These are phyloP conservation scores for Augochlorella aurata DNA, from an alignment of 2,888 invertebrate genomes.

Conservation along the genomic window DNA sequence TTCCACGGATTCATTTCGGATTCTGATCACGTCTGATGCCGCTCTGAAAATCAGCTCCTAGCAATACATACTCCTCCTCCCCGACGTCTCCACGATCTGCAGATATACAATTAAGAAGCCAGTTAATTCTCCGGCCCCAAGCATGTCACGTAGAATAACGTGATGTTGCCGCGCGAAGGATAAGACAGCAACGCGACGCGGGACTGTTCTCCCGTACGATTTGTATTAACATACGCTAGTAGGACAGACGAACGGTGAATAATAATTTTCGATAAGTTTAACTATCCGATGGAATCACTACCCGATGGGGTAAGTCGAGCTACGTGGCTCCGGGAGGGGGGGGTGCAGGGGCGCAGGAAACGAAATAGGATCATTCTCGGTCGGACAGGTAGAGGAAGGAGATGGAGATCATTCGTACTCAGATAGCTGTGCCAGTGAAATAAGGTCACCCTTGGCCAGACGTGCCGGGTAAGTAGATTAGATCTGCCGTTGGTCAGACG, in stretches of 20 bases:
- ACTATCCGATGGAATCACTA: slow-evolving; percentile 4
- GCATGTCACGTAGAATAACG: slow-evolving; percentile 10
- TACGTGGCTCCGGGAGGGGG: not conserved
- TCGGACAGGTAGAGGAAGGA: slow-evolving; percentile 4
- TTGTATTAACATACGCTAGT: slow-evolving; percentile 3
- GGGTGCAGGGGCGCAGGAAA: not conserved
- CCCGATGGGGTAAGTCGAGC: not conserved
- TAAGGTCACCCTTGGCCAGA: slow-evolving; percentile 13
- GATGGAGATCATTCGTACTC: slow-evolving; percentile 37
- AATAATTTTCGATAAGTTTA: not conserved
- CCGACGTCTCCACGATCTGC: not conserved
- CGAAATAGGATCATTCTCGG: slow-evolving; percentile 7
- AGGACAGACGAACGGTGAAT: not conserved
- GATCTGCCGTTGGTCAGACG: slow-evolving; percentile 1
- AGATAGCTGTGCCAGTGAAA: slow-evolving; percentile 20
- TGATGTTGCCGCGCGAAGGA: not conserved
- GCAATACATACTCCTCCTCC: slow-evolving; percentile 25
- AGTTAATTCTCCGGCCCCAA: not conserved
- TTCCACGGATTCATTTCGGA: slow-evolving; percentile 67
- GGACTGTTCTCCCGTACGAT: not conserved
- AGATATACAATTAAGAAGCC: slow-evolving; percentile 14
- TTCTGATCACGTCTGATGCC: slow-evolving; percentile 58
- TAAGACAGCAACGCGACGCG: not conserved
- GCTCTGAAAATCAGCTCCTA: slow-evolving; percentile 57
- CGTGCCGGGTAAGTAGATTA: slow-evolving; percentile 2